Evolutionary conservation across 2,888 invertebrate species (phyloP).

Genomic region (Dryobota labecula): DNA sequence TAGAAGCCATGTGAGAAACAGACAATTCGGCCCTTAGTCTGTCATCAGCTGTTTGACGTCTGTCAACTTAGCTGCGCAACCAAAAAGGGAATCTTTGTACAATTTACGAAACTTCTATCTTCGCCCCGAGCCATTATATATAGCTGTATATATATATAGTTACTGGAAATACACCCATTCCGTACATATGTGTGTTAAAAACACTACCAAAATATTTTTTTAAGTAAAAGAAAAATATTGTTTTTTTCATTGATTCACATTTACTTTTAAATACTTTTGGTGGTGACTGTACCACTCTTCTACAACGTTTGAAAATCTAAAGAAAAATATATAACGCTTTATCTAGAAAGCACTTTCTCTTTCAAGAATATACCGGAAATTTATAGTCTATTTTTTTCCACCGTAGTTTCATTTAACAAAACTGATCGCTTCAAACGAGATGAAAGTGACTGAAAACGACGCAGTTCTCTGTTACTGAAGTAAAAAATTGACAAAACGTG

Average conservation of each 20-base stretch:
- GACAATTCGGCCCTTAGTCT: background rate
- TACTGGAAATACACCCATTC: background rate
- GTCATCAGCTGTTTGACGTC: background rate
- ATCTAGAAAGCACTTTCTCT: background rate
- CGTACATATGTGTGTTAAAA: background rate
- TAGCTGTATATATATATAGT: background rate
- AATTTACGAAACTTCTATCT: background rate
- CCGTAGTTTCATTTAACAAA: constrained; percentile 16
- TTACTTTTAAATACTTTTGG: background rate
- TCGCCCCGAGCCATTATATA: background rate
- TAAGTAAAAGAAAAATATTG: background rate
- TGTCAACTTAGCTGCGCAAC: background rate
- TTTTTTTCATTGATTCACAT: background rate
- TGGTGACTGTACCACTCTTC: background rate
- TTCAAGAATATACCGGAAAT: background rate
- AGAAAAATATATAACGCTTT: background rate
- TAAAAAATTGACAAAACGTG: constrained; percentile 51
- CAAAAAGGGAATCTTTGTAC: background rate
- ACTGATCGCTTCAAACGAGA: constrained; percentile 14
- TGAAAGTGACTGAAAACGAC: constrained; percentile 14
- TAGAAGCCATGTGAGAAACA: background rate
- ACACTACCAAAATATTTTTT: background rate
- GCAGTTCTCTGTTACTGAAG: background rate
- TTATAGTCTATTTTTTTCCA: background rate
- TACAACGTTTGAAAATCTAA: background rate